Evolutionary conservation across 2,888 invertebrate genomes (phyloP).

Genomic region (Dicranocentrus wangi): DNA sequence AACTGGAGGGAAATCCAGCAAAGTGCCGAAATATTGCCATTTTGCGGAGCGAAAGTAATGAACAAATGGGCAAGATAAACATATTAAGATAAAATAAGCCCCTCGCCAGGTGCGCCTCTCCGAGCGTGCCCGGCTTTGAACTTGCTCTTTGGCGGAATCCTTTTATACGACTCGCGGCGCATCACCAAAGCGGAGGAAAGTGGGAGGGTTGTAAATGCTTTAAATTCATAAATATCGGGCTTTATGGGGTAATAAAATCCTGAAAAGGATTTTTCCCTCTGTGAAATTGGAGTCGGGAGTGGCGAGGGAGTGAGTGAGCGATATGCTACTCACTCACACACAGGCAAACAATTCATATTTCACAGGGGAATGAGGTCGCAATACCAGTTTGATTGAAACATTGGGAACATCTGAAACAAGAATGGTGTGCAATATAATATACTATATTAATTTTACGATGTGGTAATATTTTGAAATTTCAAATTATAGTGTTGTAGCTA

Average conservation of each 20-base stretch:
- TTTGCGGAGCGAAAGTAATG: conserved; percentile 1
- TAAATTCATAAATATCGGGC: too few relatives aligned
- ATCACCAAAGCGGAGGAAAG: too few relatives aligned
- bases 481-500: too few relatives aligned
- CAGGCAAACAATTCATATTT: too few relatives aligned
- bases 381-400: too few relatives aligned
- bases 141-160: conserved; percentile 6
- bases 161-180: not conserved
- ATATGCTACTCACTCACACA: not conserved
- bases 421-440: too few relatives aligned
- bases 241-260: too few relatives aligned
- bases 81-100: conserved; percentile 1
- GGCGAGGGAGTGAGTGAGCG: not conserved
- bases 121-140: not conserved
- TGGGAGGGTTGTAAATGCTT: too few relatives aligned
- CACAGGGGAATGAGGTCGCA: too few relatives aligned
- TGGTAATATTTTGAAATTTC: too few relatives aligned
- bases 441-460: too few relatives aligned
- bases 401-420: too few relatives aligned
- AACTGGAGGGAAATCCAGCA: not conserved
- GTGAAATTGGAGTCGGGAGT: not conserved
- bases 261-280: not conserved
- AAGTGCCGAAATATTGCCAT: conserved; percentile 6
- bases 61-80: conserved; percentile 21
- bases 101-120: not conserved